A percentile compares a stretch with the other conserved stretches of the same genome.
Conservation (phyloP, 2,797 vertebrate genomes). For the Antrozous pallidus region DNA sequence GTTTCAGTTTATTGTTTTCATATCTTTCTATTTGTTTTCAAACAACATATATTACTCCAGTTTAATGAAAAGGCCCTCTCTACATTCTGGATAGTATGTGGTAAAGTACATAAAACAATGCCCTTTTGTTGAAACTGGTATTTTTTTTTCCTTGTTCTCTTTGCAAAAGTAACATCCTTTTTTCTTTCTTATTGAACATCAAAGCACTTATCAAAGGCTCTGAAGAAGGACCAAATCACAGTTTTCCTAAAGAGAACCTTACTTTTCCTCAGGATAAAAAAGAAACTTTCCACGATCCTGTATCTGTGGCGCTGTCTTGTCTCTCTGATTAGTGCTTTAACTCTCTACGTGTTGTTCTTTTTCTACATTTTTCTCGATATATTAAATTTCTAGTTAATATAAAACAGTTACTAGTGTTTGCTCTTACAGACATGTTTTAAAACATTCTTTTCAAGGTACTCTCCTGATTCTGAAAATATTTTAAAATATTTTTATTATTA, state of each 20-base stretch:
- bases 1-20: constrained; percentile 16
- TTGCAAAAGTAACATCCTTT: constrained; percentile 50
- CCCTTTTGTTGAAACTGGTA: constrained; percentile 29
- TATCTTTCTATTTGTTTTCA: not conserved
- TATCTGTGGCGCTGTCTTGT: not conserved
- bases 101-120: constrained; percentile 30
- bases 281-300: not conserved
- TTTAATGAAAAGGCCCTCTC: not conserved
- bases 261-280: constrained; percentile 14
- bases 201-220: constrained; percentile 65
- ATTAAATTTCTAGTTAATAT: not conserved
- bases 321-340: constrained; percentile 10
- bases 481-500: not conserved
- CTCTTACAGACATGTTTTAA: not conserved
- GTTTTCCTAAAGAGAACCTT: constrained; percentile 59
- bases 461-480: not conserved
- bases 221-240: constrained; percentile 59
- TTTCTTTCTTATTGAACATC: constrained; percentile 70
- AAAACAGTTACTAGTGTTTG: not conserved
- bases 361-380: not conserved
- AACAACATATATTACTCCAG: not conserved
- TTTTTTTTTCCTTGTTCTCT: constrained; percentile 54
- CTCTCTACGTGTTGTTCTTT: not conserved
- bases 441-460: not conserved
- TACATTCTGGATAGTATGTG: not conserved